Conservation (phyloP, 2,797 vertebrate genomes). For the Psittacula derbiana region DNA sequence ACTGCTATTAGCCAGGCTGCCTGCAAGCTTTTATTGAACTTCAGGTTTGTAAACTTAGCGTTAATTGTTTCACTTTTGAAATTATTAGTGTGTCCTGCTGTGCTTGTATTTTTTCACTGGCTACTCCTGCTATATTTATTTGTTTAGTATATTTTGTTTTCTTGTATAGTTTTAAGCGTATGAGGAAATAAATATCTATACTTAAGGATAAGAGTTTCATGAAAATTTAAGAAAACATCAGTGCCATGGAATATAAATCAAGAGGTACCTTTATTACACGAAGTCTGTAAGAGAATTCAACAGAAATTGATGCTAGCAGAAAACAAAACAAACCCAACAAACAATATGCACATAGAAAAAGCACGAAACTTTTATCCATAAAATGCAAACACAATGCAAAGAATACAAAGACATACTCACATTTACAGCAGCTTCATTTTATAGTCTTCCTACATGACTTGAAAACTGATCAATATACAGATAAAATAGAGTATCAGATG, state of each 20-base stretch:
- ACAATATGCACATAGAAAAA: background rate
- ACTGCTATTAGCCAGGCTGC: background rate
- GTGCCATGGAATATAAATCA: background rate
- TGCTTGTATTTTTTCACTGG: background rate
- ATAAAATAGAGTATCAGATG: background rate
- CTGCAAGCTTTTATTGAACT: background rate
- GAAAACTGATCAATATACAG: background rate
- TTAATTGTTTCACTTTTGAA: constrained; percentile 11
- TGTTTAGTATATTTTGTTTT: background rate
- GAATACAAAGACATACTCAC: background rate
- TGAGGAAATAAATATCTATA: background rate
- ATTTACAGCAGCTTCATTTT: background rate
- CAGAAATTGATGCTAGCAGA: background rate
- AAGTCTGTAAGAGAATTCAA: background rate
- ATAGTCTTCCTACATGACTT: background rate
- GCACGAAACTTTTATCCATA: background rate
- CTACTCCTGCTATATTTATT: background rate
- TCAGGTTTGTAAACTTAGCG: background rate
- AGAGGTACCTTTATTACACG: background rate
- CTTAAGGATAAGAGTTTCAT: background rate
- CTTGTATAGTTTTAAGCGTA: background rate
- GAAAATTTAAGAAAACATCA: background rate
- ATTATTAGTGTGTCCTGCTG: background rate
- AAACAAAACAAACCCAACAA: background rate
- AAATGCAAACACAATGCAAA: background rate